Conservation (phyloP, 1,140 invertebrate species). For the Calycopis cecrops region DNA sequence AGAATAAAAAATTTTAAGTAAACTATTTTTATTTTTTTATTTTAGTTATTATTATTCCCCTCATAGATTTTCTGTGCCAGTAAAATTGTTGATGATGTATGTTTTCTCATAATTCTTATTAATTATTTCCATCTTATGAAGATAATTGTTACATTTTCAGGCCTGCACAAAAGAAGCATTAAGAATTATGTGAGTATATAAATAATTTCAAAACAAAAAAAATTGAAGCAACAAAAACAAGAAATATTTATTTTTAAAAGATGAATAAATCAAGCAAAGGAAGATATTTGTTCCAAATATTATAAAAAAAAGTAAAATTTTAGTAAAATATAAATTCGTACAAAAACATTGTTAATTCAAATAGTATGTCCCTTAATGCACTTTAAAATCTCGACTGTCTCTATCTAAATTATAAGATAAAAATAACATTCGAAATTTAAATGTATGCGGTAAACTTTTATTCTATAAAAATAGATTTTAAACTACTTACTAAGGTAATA, state of each 20-base stretch:
- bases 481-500: slow-evolving; percentile 1
- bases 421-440: neutral
- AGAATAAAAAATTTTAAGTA: neutral
- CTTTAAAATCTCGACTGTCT: neutral
- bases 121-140: no score
- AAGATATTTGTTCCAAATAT: slow-evolving; percentile 1
- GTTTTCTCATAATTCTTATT: no score
- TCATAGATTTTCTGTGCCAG: no score
- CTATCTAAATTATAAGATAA: neutral
- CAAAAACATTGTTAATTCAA: neutral
- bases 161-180: slow-evolving; percentile 30
- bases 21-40: neutral
- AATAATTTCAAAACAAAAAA: slow-evolving; percentile 4
- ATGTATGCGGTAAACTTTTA: slow-evolving; percentile 1
- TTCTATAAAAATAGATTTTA: slow-evolving; percentile 10
- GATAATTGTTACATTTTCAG: slow-evolving; percentile 28
- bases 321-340: neutral
- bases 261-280: neutral
- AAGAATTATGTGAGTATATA: slow-evolving; percentile 33
- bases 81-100: no score
- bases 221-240: neutral
- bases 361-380: slow-evolving; percentile 3
- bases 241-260: slow-evolving; percentile 8
- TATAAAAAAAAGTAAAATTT: no score
- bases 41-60: no score